Evolutionary conservation across 2,113 vertebrate species (phyloP).

Genomic region (Gulo gulo): DNA sequence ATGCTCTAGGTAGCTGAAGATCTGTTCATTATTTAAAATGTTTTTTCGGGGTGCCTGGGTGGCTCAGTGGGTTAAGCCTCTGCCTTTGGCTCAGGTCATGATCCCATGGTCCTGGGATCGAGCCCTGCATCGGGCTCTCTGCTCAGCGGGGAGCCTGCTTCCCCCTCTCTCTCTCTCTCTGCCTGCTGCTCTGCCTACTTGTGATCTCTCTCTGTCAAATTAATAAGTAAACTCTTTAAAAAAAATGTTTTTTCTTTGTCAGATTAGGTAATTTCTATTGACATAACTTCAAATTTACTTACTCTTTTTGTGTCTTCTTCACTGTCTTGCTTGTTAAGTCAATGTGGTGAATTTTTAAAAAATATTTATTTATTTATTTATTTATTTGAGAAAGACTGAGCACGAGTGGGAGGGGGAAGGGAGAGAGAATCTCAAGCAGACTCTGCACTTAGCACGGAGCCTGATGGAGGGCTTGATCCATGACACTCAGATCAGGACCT

Average conservation of each 20-base stretch:
- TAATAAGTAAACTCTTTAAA: no score
- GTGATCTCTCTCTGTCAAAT: no score
- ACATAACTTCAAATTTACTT: not conserved
- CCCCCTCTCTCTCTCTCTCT: no score
- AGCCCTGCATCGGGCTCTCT: no score
- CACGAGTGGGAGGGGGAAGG: not conserved
- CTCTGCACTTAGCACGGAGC: not conserved
- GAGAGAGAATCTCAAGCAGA: not conserved
- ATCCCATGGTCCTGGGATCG: no score
- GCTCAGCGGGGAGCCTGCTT: no score
- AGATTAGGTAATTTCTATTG: not conserved
- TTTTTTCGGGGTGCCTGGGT: not conserved
- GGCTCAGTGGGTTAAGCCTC: no score
- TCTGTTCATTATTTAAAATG: not conserved
- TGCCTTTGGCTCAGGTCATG: no score
- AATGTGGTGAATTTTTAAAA: not conserved
- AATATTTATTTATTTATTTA: not conserved
- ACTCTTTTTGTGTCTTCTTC: not conserved
- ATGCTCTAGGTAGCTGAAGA: not conserved
- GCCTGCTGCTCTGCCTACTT: no score
- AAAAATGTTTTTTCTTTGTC: not conserved
- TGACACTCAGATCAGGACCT: not conserved
- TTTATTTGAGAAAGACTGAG: not conserved
- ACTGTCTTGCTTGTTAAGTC: not conserved
- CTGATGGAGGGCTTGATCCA: not conserved